Conservation (phyloP, 2,113 vertebrate species). For the Picathartes gymnocephalus region DNA sequence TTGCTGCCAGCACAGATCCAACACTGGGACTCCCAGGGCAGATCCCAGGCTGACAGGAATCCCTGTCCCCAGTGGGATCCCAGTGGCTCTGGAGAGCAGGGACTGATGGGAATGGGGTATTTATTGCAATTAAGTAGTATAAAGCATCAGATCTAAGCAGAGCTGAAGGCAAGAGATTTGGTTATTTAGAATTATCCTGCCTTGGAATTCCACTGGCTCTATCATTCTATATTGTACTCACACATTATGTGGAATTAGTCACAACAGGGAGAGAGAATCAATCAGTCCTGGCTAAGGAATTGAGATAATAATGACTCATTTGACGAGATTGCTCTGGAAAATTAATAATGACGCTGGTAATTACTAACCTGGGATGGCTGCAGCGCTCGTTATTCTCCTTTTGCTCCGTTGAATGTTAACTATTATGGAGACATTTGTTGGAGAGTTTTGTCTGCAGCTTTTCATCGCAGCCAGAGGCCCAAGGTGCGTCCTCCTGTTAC, state of each 20-base stretch:
- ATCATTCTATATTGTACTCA: slow-evolving; percentile 24
- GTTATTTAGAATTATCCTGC: slow-evolving; percentile 24
- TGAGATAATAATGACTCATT: slow-evolving; percentile 66
- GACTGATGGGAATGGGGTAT: not conserved
- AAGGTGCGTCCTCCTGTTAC: not conserved
- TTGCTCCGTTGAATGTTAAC: slow-evolving; percentile 19
- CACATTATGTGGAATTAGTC: slow-evolving; percentile 60
- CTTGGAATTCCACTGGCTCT: not conserved
- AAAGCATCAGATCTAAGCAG: not conserved
- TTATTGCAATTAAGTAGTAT: slow-evolving; percentile 25
- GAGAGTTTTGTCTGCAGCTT: not conserved
- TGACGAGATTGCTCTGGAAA: slow-evolving; percentile 58
- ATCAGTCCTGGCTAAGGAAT: slow-evolving; percentile 60
- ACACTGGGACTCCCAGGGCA: not conserved
- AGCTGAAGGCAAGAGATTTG: slow-evolving; percentile 29
- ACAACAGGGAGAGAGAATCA: slow-evolving; percentile 65
- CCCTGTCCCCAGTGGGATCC: not conserved
- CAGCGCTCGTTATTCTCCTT: slow-evolving; percentile 48
- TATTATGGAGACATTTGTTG: not conserved
- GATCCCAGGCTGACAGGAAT: not conserved
- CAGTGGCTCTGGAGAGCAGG: not conserved
- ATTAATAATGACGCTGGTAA: slow-evolving; percentile 68
- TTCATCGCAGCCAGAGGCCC: not conserved
- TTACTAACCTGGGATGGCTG: slow-evolving; percentile 61
- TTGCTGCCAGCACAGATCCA: not conserved